Base-by-base conservation (phyloP, 1,140 invertebrate species). In the Colletes latitarsis region DNA sequence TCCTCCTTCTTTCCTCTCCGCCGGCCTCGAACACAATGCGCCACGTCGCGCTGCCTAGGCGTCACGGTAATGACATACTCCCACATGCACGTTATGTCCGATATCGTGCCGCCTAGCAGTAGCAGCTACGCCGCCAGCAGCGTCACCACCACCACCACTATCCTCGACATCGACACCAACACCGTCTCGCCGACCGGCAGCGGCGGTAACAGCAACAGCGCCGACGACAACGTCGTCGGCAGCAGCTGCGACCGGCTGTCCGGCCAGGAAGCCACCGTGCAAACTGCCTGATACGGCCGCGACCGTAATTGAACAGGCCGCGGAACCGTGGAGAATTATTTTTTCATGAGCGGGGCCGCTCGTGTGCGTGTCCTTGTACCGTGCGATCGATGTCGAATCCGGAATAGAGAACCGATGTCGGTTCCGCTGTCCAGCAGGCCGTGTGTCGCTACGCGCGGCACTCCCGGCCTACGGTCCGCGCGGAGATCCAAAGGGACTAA, bases 61-160 rank as follows among this genome's bases (percentile, higher is more conserved):
- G 89, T 90, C 88, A 89, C 89, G 87, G 87, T 91, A 91, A 91
- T 91, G 89, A 91, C 89, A 89, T 89, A 91, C 90, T 90, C 90
- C 89, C 88, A 90, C 90, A 90, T 88, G 81, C 84, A 87, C 86
- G 77, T 70, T 82, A 77, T 71, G 73, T 81, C 77, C 75, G 85
- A 85, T 84, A 84, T 81, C 82, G 76, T 82, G 77, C 71, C 70
- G 85, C 77, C 84, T 83, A 86, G 71, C 80, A 83, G 81, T 76
- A 81, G 72, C 76, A 46, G 79, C 62, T 41, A 68, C 57, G 73
- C 67, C 74, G 76, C 75, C 72, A 66, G 72, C 82, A 53, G 71
- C 60, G 53, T 57, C 67, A 49, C 79, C 60, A 52, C 62, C 52
- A 58, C 60, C 15, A 63, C 52, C 52, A 70, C 69, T 78, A 74